Base-by-base conservation (phyloP, 2,113 vertebrate genomes). In the Athene noctua region DNA sequence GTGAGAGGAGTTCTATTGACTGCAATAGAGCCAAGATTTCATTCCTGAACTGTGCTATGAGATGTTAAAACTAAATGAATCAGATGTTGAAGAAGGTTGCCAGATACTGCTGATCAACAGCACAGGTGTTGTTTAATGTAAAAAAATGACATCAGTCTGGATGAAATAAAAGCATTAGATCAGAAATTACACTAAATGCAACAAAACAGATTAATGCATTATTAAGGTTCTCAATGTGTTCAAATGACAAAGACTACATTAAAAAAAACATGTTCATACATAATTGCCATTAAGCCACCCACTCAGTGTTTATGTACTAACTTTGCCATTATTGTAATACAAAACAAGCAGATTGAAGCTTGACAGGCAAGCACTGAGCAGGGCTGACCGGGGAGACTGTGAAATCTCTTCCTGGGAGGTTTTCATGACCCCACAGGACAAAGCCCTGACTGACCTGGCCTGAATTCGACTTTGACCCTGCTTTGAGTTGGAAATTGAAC, bases 11-110 rank as follows among this genome's bases (percentile, higher is more conserved):
- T 85, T 71, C 47, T 47, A 19, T 3, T 32, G 61, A 67, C 58
- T 68, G 59, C 38, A 82, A 51, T 8, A 68, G 30, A 91, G 51
- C 6, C 8, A 75, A 79, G 49, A 46, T 57, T 79, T 90, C 23
- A 65, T 85, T 87, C 68, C 73, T 54, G 30, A 92, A 40, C 57
- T 94, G 52, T 54, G 38, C 72, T 55, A 19, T 11, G 38, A 89
- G 77, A 44, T 95, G 61, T 55, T 94, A 66, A 88, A 94, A 86
- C 25, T 14, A 94, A 94, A 94, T 40, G 1, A 85, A 86, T 87
- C 91, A 87, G 52, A 74, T 72, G 54, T 26, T 91, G 81, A 44
- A 89, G 47, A 78, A 88, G 44, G 40, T 44, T 94, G 52, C n/a
- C 77, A 87, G 84, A 79, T 63, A 79, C 2, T 61, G 80, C 61